These are phyloP conservation scores for Eupleurogrammus muticus DNA, from an alignment of 2,797 vertebrate species.

Conservation along the genomic window DNA sequence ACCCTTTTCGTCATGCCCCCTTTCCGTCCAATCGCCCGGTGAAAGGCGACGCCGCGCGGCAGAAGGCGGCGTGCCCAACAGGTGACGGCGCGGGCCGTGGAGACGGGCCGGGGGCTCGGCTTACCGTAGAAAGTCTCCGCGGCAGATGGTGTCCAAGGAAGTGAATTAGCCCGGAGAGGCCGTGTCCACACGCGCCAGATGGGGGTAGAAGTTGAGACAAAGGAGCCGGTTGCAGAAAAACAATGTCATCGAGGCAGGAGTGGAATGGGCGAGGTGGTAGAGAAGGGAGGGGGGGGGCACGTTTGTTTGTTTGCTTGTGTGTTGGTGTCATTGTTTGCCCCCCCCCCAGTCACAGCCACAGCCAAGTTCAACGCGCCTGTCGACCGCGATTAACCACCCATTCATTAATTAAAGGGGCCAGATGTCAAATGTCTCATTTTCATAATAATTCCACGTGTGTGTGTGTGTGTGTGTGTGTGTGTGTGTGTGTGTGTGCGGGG, in stretches of 20 bases:
- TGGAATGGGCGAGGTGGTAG: slow-evolving; percentile 15
- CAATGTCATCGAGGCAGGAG: slow-evolving; percentile 62
- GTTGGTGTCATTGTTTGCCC: slow-evolving; percentile 59
- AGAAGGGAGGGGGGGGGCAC: slow-evolving; percentile 16
- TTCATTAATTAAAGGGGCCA: slow-evolving; percentile 19
- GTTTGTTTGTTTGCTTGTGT: slow-evolving; percentile 66
- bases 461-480: slow-evolving; percentile 32
- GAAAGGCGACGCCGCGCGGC: slow-evolving; percentile 68
- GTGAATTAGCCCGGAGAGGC: slow-evolving; percentile 74
- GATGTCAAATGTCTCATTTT: slow-evolving; percentile 31
- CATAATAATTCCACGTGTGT: slow-evolving; percentile 46
- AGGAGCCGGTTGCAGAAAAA: slow-evolving; percentile 66
- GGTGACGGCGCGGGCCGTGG: slow-evolving; percentile 70
- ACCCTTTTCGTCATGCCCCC: slow-evolving; percentile 46
- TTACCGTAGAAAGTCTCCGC: slow-evolving; percentile 80
- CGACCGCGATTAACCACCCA: slow-evolving; percentile 33
- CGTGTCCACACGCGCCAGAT: slow-evolving; percentile 72
- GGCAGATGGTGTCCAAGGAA: slow-evolving; percentile 82
- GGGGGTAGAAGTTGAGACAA: slow-evolving; percentile 71
- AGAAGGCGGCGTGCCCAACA: slow-evolving; percentile 75
- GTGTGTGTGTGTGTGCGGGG: slow-evolving; percentile 34
- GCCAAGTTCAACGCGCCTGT: slow-evolving; percentile 54
- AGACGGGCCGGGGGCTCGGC: slow-evolving; percentile 63
- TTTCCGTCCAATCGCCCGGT: slow-evolving; percentile 23
- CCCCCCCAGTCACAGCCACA: neutral